phyloP scores from a whole-genome alignment of 2,888 invertebrate species.

The Tinea pellionella region DNA sequence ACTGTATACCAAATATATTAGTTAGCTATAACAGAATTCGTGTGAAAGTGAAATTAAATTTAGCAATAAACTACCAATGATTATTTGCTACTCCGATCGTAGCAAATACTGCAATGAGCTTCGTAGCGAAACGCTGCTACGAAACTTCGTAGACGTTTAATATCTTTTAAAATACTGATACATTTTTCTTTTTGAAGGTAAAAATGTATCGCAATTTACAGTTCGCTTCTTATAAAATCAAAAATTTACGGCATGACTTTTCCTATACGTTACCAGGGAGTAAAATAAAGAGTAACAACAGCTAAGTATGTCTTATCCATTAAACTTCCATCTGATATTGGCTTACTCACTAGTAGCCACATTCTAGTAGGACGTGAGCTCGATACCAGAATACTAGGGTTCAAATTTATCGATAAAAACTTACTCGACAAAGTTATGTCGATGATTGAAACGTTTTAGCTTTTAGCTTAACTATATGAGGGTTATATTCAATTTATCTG shows the following conservation, averaged over 20 bases:
- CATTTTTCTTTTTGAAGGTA: not conserved
- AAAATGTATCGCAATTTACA: not conserved
- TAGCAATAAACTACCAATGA: no score
- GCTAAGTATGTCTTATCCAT: slow-evolving; percentile 13
- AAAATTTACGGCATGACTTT: not conserved
- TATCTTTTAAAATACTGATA: not conserved
- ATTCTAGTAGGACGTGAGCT: slow-evolving; percentile 8
- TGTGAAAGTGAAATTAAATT: no score
- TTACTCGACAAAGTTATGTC: not conserved
- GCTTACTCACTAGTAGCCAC: slow-evolving; percentile 13
- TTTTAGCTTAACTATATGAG: not conserved
- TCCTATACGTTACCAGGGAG: not conserved
- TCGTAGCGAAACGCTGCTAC: not conserved
- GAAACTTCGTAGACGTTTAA: not conserved
- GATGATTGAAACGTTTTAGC: slow-evolving; percentile 8
- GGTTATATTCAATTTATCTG: not conserved
- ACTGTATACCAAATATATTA: no score
- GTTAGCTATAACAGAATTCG: no score
- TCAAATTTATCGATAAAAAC: not conserved
- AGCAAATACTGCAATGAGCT: not conserved
- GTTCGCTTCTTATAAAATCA: not conserved
- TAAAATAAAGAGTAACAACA: not conserved
- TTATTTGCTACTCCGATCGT: not conserved
- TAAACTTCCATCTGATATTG: slow-evolving; percentile 13
- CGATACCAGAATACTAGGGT: slow-evolving; percentile 7